Conservation (phyloP, 2,113 vertebrate species). For the Oceanodroma tethys region DNA sequence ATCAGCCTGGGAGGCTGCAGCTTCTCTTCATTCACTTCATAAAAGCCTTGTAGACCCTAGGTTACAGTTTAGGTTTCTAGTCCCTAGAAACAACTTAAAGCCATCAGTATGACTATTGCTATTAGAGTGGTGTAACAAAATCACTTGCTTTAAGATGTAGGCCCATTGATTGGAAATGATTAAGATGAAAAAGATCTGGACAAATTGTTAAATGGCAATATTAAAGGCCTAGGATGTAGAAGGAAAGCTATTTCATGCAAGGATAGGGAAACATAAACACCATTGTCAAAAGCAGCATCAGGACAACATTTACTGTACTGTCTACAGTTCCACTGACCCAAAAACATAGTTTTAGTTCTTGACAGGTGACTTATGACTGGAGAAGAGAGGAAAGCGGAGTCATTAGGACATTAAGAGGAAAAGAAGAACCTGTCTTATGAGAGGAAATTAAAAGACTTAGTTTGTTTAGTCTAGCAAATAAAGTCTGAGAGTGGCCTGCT, state of each 20-base stretch:
- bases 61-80: background rate
- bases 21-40: background rate
- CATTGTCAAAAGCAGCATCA: background rate
- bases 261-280: background rate
- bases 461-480: slow-evolving; percentile 21
- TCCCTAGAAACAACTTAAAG: background rate
- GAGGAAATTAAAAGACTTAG: background rate
- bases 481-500: background rate
- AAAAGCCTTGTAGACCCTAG: background rate
- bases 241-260: background rate
- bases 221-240: background rate
- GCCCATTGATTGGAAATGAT: background rate
- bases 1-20: background rate
- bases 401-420: background rate
- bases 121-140: background rate
- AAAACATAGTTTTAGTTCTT: background rate
- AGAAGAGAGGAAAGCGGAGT: background rate
- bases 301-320: background rate
- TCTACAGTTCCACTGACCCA: background rate
- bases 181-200: background rate
- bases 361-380: background rate
- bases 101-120: background rate
- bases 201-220: background rate
- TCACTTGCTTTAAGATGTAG: background rate
- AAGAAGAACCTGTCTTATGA: background rate